Conservation (phyloP, 2,888 invertebrate genomes). For the Saturnia pavonia region DNA sequence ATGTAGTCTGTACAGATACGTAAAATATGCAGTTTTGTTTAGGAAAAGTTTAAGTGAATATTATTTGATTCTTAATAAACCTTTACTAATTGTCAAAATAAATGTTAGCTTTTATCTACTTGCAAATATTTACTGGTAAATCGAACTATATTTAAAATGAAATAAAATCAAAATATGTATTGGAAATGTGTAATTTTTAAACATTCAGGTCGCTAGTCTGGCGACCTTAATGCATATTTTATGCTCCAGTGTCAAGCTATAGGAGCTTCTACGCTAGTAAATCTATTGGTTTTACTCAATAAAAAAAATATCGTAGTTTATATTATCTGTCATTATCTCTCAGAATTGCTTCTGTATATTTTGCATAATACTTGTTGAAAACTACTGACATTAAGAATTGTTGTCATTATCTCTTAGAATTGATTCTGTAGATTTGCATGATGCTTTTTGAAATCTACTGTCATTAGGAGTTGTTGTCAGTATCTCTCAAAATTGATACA, state of each 20-base stretch:
- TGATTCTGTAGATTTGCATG: neutral
- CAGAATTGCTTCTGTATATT: neutral
- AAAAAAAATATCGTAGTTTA: neutral
- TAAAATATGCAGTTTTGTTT: neutral
- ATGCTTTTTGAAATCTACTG: too few relatives aligned
- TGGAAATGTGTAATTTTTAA: constrained; percentile 29
- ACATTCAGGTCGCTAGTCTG: constrained; percentile 27
- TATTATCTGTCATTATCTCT: neutral
- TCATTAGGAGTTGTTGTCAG: too few relatives aligned
- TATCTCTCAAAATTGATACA: too few relatives aligned
- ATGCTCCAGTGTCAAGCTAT: constrained; percentile 29
- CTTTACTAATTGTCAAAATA: too few relatives aligned
- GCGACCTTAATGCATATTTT: constrained; percentile 37
- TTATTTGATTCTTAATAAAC: too few relatives aligned
- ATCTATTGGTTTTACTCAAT: neutral
- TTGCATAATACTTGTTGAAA: too few relatives aligned
- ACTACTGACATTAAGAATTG: too few relatives aligned
- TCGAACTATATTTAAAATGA: neutral
- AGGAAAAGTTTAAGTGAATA: neutral
- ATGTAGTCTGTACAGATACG: neutral
- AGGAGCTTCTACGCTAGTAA: neutral
- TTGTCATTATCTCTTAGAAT: neutral
- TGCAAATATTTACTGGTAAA: neutral
- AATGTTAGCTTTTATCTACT: too few relatives aligned
- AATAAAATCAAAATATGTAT: constrained; percentile 19